Percentiles rank a stretch among this genome's conserved stretches.
phyloP scores from a whole-genome alignment of 37 sponge, comb jelly and placozoan species.

The Halisarca cf. caerulea region DNA sequence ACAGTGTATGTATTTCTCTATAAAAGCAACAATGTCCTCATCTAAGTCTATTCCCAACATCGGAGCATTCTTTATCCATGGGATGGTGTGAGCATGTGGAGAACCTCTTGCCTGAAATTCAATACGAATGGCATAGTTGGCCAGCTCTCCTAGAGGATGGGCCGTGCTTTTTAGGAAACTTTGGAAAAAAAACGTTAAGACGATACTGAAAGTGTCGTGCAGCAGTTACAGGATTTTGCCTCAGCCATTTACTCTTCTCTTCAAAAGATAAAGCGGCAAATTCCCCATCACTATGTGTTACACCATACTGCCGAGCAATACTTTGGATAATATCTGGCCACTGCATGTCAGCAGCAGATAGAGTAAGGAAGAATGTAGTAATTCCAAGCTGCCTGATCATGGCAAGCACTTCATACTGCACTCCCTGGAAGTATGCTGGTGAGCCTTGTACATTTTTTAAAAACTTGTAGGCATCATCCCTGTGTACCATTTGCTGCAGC shows the following conservation, averaged over 20 bases:
- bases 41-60: background rate
- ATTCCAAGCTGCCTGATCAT: too few species aligned
- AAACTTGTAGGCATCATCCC: slow-evolving; percentile 42
- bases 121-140: slow-evolving; percentile 40
- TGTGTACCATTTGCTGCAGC: background rate
- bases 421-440: too few species aligned
- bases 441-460: slow-evolving; percentile 41
- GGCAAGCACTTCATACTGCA: too few species aligned
- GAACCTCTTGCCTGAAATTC: slow-evolving; percentile 50
- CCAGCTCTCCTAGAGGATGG: slow-evolving; percentile 24
- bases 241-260: too few species aligned
- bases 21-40: slow-evolving; percentile 9
- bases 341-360: too few species aligned
- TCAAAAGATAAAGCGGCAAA: too few species aligned
- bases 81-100: slow-evolving; percentile 42
- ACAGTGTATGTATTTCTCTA: slow-evolving; percentile 30
- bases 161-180: slow-evolving; percentile 13
- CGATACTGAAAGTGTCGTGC: slow-evolving; percentile 45
- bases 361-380: too few species aligned
- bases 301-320: too few species aligned
- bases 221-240: slow-evolving; percentile 27
- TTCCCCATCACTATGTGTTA: too few species aligned
- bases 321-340: too few species aligned
- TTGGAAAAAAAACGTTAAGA: slow-evolving; percentile 13
- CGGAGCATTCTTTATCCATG: slow-evolving; percentile 44